phyloP scores from a whole-genome alignment of 1,140 invertebrate species.

The Drosophila erecta region DNA sequence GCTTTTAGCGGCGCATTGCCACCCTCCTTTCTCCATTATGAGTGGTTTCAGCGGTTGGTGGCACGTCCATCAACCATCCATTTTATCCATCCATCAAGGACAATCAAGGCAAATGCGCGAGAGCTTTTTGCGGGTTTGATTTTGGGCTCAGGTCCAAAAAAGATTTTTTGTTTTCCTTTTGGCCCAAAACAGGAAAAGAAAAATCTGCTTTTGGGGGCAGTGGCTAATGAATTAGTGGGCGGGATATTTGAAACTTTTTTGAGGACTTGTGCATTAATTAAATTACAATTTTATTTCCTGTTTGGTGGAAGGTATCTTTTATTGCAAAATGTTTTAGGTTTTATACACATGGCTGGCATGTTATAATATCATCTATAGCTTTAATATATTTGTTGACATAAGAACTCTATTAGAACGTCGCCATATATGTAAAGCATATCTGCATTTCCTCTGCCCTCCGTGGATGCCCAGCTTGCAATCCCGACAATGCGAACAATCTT shows the following conservation, averaged over 20 bases:
- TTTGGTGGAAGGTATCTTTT: no score
- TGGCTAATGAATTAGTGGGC: conserved; percentile 51
- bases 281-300: conserved; percentile 12
- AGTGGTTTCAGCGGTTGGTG: conserved; percentile 34
- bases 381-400: no score
- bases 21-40: conserved; percentile 26
- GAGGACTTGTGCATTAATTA: conserved; percentile 8
- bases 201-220: conserved; percentile 6
- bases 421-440: no score
- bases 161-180: conserved; percentile 14
- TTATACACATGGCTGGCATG: no score
- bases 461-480: neutral
- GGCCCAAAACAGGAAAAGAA: conserved; percentile 11
- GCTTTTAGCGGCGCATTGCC: conserved; percentile 47
- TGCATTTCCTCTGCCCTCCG: neutral
- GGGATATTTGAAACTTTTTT: conserved; percentile 14
- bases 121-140: conserved; percentile 28
- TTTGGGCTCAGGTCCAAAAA: conserved; percentile 3
- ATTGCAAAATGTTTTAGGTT: neutral
- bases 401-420: no score
- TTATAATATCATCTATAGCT: no score
- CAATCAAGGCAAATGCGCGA: conserved; percentile 38
- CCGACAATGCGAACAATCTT: conserved; percentile 36
- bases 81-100: conserved; percentile 53
- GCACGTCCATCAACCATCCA: conserved; percentile 39